A percentile compares a stretch with the other conserved stretches of the same genome.
Conservation (phyloP, 2,888 invertebrate genomes). For the Luffia ferchaultella region DNA sequence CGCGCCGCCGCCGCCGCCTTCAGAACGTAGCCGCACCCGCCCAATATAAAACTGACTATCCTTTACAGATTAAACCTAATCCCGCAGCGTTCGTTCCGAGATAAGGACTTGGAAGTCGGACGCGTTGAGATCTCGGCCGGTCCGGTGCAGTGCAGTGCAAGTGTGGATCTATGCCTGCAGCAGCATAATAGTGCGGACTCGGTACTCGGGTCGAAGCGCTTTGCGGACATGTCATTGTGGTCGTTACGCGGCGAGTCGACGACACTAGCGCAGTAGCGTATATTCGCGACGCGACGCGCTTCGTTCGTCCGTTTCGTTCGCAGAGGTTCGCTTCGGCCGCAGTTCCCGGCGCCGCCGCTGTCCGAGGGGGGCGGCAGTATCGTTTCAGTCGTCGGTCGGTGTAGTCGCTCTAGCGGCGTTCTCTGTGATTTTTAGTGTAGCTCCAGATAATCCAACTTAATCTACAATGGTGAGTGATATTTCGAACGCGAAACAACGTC, state of each 20-base stretch:
- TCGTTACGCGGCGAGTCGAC: slow-evolving; percentile 50
- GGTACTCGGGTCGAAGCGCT: slow-evolving; percentile 52
- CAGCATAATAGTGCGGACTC: slow-evolving; percentile 28
- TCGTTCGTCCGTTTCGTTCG: not conserved
- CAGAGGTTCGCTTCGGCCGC: too few species aligned
- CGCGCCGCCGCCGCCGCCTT: slow-evolving; percentile 73
- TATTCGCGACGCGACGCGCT: slow-evolving; percentile 49
- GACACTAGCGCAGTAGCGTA: slow-evolving; percentile 20
- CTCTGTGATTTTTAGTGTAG: slow-evolving; percentile 68
- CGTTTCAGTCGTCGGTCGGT: slow-evolving; percentile 63
- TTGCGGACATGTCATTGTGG: slow-evolving; percentile 52
- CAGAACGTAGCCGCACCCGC: slow-evolving; percentile 79
- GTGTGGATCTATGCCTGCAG: too few species aligned
- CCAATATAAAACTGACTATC: slow-evolving; percentile 72
- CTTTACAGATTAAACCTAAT: slow-evolving; percentile 70
- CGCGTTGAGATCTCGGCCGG: not conserved
- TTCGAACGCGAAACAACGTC: slow-evolving; percentile 43
- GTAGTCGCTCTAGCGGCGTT: slow-evolving; percentile 64
- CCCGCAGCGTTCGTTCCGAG: slow-evolving; percentile 59
- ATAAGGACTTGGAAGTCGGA: slow-evolving; percentile 53
- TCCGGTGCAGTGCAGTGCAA: not conserved
- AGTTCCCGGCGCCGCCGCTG: slow-evolving; percentile 52
- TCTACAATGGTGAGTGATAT: slow-evolving; percentile 67
- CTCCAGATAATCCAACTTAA: slow-evolving; percentile 68
- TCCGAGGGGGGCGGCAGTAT: slow-evolving; percentile 68